Evolutionary conservation across 1,140 invertebrate genomes (phyloP), one percentile per base, ranked within the genome.

Genomic region (Trachymyrmex septentrionalis): DNA sequence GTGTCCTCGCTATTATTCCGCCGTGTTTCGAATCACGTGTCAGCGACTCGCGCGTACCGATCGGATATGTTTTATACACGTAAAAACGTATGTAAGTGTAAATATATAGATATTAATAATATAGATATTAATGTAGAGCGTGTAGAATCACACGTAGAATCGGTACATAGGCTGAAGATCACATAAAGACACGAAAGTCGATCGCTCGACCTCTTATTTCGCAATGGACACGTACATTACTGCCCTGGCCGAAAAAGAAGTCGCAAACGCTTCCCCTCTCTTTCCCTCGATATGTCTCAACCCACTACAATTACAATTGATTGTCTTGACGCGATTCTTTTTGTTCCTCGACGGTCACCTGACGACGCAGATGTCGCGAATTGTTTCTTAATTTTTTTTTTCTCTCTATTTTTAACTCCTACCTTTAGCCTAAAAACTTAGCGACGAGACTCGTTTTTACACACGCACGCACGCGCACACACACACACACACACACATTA

Each of bases 241-340:
- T 44, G 38, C 16, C 30, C 27, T n/a, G 55, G 59, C 66, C 80
- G 55, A 21, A 57, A 84, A 61, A 73, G 34, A 75, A 27, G n/a
- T 61, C 69, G 24, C 69, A 30, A 38, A 55, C 53, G 27, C 48
- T 87, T 82, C 38, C 71, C 63, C 30, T 81, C 77, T 81, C 77
- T 77, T 71, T 73, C 61, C 75, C 24, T 71, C 88, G 34, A 71
- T 53, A 88, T 77, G 59, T 84, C 88, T 77, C 77, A 67, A 85
- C 66, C 88, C 91, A 86, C 92, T 91, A 90, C 87, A 89, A 92
- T 93, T 93, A 84, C 89, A 90, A 90, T 93, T 93, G 93, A 95
- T 94, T 94, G 93, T 94, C 94, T 94, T 93, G 89, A 94, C 94
- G 93, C 93, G 90, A 92, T 94, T 95, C 94, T 93, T 88, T 91